These are phyloP conservation scores for Hyppa rectilinea DNA, from an alignment of 2,888 invertebrate genomes.

Conservation along the genomic window DNA sequence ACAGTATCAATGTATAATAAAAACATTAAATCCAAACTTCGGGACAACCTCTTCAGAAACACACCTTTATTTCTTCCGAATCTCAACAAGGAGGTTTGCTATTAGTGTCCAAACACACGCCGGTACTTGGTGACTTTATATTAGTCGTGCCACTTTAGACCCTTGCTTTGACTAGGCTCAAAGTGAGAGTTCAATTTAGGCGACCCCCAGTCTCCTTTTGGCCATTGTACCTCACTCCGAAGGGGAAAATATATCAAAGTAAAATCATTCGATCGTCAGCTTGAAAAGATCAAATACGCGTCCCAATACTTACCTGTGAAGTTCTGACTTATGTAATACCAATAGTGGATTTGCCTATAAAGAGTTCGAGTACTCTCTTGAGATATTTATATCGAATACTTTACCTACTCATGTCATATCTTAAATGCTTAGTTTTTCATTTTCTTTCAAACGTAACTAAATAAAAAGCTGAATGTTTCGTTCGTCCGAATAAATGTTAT, in stretches of 20 bases:
- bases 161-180: slow-evolving; percentile 82
- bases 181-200: slow-evolving; percentile 80
- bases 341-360: slow-evolving; percentile 65
- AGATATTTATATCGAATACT: slow-evolving; percentile 51
- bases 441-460: slow-evolving; percentile 20
- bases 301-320: slow-evolving; percentile 76
- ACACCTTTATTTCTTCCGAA: slow-evolving; percentile 22
- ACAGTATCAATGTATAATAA: not conserved
- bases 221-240: slow-evolving; percentile 76
- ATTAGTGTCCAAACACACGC: slow-evolving; percentile 67
- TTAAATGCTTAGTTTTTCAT: slow-evolving; percentile 28
- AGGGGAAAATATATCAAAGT: slow-evolving; percentile 87
- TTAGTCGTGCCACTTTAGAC: slow-evolving; percentile 69
- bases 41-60: not conserved
- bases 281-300: slow-evolving; percentile 88
- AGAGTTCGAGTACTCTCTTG: slow-evolving; percentile 59
- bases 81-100: slow-evolving; percentile 57
- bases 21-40: slow-evolving; percentile 2
- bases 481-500: slow-evolving; percentile 53
- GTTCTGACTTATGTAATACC: slow-evolving; percentile 76
- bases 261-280: slow-evolving; percentile 83
- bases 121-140: slow-evolving; percentile 69
- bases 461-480: slow-evolving; percentile 26
- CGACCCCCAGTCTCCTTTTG: slow-evolving; percentile 75
- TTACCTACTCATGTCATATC: slow-evolving; percentile 27